A percentile compares a stretch with the other conserved stretches of the same genome.
These are phyloP conservation scores for Tenebrio molitor DNA, from an alignment of 1,140 invertebrate species.

Conservation along the genomic window DNA sequence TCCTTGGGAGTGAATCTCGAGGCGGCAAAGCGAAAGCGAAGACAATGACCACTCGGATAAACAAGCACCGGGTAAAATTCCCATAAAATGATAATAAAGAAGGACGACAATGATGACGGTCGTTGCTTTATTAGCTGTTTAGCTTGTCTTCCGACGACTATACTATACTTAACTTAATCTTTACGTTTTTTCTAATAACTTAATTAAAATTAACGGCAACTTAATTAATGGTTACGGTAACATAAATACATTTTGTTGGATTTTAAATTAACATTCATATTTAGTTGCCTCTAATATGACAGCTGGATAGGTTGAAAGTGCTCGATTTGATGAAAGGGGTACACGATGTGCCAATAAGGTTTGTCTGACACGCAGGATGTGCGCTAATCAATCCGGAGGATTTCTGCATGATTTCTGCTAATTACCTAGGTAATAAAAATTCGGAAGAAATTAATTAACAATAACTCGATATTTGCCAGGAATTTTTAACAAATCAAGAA, in stretches of 20 bases:
- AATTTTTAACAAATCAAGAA: too few relatives aligned
- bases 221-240: not conserved
- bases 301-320: not conserved
- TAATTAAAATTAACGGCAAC: constrained; percentile 7
- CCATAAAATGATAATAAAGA: not conserved
- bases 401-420: too few relatives aligned
- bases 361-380: too few relatives aligned
- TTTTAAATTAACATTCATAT: constrained; percentile 16
- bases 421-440: too few relatives aligned
- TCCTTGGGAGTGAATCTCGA: too few relatives aligned
- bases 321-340: too few relatives aligned
- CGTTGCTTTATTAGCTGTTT: not conserved
- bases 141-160: not conserved
- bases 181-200: not conserved
- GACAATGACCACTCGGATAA: too few relatives aligned
- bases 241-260: not conserved
- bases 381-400: too few relatives aligned
- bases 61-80: not conserved
- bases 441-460: too few relatives aligned
- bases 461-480: too few relatives aligned
- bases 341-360: too few relatives aligned
- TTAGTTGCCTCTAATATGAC: not conserved
- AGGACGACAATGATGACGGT: not conserved
- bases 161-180: not conserved
- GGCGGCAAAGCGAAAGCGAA: too few relatives aligned